Evolutionary conservation across 2,113 vertebrate species (phyloP).

Genomic region (Callorhinus ursinus): DNA sequence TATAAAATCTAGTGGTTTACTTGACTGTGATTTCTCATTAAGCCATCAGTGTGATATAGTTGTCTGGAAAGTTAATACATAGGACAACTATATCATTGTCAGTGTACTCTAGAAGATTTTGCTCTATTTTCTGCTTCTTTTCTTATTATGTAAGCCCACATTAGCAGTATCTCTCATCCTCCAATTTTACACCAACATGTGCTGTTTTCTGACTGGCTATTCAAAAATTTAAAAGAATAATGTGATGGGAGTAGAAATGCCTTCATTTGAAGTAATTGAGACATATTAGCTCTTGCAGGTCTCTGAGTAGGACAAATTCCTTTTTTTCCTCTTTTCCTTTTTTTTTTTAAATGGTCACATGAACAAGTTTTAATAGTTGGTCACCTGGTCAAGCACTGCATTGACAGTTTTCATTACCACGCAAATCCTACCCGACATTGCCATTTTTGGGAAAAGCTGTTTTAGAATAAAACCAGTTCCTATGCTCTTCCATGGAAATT

Average conservation of each 20-base stretch:
- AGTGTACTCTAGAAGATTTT: background rate
- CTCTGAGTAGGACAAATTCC: background rate
- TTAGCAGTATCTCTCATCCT: background rate
- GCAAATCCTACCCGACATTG: background rate
- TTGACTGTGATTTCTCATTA: background rate
- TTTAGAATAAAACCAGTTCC: background rate
- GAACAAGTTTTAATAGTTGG: conserved; percentile 61
- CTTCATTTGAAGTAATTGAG: background rate
- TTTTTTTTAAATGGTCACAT: conserved; percentile 37
- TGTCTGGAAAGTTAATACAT: background rate
- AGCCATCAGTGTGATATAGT: background rate
- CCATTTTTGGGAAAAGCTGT: background rate
- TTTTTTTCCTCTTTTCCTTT: background rate
- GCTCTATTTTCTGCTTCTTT: background rate
- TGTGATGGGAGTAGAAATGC: background rate
- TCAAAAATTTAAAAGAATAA: background rate
- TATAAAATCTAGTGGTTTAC: background rate
- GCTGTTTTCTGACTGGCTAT: background rate
- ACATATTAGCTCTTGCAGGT: background rate
- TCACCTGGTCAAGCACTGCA: conserved; percentile 51
- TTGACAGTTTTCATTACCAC: background rate
- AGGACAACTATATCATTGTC: background rate
- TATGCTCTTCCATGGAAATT: background rate
- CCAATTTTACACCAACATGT: background rate
- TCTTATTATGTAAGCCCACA: background rate